Base-by-base conservation (phyloP, 2,113 vertebrate genomes). In the Amphiprion ocellaris region DNA sequence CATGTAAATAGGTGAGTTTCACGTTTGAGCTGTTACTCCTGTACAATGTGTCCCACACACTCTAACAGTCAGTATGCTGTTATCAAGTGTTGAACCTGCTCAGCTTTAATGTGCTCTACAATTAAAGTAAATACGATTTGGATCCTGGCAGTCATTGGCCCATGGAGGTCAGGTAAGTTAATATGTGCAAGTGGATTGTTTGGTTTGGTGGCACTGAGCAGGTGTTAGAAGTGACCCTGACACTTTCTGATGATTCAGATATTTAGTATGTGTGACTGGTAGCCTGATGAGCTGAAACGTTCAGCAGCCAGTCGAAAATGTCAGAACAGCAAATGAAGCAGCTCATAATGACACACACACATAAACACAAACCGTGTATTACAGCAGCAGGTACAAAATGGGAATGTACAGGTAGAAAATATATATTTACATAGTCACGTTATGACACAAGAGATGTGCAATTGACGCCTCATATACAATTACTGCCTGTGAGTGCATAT, bases 11-110 rank as follows among this genome's bases (percentile, higher is more conserved):
- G 3, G 4, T 44, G 10, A 46, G 37, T 6, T 17, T 17, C 12
- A 17, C 24, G 33, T 30, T 16, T 9, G 24, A 52, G 70, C 50
- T 68, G 71, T 59, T 24, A 3, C 47, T 21, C 52, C 26, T 12
- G 24, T 58, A 24, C 39, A 47, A 28, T 4, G 5, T 39, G 16
- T 24, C 23, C 41, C n/a, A 26, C 17, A 4, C n/a, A 9, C 33
- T 60, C 56, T 61, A 16, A 69, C 61, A 82, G 21, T 52, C 8
- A 47, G 44, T 44, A 65, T 52, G 77, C 33, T 67, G 53, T 44
- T 56, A 77, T 66, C 66, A 70, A 47, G 41, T 54, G 33, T 70
- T 44, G 33, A 64, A 52, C 59, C 46, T 14, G 6, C 11, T 10
- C 61, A 37, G 46, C 12, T 65, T 55, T 10, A 70, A 60, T 6